These are phyloP conservation scores for Mesochorus sp. DNA, from an alignment of 2,888 invertebrate species.

Conservation along the genomic window DNA sequence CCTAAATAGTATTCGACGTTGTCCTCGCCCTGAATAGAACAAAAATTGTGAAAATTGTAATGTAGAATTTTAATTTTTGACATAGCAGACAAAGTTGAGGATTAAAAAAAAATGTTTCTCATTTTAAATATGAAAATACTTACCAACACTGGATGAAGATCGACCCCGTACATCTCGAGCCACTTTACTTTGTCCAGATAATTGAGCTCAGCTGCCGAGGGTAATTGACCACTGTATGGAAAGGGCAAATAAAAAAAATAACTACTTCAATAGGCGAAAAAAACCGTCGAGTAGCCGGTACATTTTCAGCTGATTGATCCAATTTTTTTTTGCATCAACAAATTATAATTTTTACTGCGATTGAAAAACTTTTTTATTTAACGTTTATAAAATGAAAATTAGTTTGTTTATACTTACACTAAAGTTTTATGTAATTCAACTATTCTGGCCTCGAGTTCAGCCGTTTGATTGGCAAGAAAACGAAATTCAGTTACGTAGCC, in stretches of 20 bases:
- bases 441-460: constrained; percentile 93
- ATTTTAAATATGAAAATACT: constrained; percentile 77
- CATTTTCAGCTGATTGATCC: neutral
- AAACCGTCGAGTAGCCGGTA: neutral
- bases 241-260: constrained; percentile 1
- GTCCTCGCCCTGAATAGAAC: constrained; percentile 97
- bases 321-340: no score
- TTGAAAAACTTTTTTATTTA: no score
- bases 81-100: no score
- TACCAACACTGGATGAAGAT: constrained; percentile 97
- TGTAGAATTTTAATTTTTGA: no score
- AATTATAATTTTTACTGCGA: no score
- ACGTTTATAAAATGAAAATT: no score
- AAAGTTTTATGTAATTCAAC: constrained; percentile 94
- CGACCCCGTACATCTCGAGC: constrained; percentile 99
- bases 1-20: constrained; percentile 98
- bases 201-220: constrained; percentile 95
- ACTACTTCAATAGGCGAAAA: neutral
- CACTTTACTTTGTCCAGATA: constrained; percentile 99
- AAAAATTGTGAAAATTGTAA: no score
- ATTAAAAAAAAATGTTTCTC: neutral
- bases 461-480: constrained; percentile 95
- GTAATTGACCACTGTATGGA: constrained; percentile 90
- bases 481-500: constrained; percentile 98
- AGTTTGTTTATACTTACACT: no score